phyloP scores from a whole-genome alignment of 2,113 vertebrate genomes.

The Bagarius yarrelli region DNA sequence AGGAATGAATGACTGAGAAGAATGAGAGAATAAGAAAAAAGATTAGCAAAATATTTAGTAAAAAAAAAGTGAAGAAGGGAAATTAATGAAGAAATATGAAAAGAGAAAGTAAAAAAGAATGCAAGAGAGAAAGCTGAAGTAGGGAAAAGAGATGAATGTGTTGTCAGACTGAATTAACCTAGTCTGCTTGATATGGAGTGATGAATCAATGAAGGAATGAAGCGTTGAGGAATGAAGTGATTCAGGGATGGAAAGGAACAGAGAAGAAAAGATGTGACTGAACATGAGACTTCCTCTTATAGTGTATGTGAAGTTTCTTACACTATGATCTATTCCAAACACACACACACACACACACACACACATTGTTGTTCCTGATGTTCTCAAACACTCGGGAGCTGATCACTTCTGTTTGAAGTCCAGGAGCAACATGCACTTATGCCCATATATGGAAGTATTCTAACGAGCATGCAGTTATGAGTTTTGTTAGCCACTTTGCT shows the following conservation, averaged over 20 bases:
- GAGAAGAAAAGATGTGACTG: constrained; percentile 33
- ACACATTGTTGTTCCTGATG: not conserved
- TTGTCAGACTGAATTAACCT: not conserved
- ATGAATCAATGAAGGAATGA: constrained; percentile 32
- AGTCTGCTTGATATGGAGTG: constrained; percentile 26
- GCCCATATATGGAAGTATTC: not conserved
- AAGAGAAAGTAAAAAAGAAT: not conserved
- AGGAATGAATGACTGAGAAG: too few relatives aligned
- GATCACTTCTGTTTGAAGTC: not conserved
- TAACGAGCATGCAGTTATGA: not conserved
- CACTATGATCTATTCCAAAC: too few relatives aligned
- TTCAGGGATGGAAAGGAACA: not conserved
- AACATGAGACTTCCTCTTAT: constrained; percentile 21
- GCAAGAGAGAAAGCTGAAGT: not conserved
- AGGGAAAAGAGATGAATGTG: not conserved
- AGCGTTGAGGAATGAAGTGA: not conserved
- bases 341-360: constrained; percentile 19
- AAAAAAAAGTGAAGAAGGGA: not conserved
- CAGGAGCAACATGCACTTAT: not conserved
- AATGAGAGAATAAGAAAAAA: not conserved
- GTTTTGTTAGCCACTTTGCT: not conserved
- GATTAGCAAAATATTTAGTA: not conserved
- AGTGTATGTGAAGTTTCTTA: too few relatives aligned
- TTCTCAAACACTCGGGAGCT: not conserved
- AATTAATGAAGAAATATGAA: not conserved